phyloP scores from a whole-genome alignment of 2,113 vertebrate species.

The Bettongia penicillata region DNA sequence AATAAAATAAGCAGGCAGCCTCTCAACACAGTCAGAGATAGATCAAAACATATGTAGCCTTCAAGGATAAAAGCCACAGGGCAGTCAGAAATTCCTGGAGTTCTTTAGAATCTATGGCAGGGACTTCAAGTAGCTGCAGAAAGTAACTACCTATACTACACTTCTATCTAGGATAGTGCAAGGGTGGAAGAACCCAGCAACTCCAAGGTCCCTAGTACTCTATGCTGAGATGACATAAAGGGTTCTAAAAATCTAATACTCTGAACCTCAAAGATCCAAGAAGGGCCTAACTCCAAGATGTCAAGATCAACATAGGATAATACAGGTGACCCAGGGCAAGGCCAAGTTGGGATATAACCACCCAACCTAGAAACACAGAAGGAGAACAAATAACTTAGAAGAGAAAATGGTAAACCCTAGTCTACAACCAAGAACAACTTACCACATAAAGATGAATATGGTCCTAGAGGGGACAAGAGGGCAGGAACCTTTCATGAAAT shows the following conservation, averaged over 20 bases:
- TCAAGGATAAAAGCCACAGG: neutral
- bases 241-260: neutral
- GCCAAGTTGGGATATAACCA: neutral
- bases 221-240: neutral
- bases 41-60: neutral
- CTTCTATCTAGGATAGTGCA: neutral
- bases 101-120: neutral
- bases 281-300: too few species aligned
- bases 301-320: too few species aligned
- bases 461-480: too few species aligned
- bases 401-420: neutral
- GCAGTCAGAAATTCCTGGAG: neutral
- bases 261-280: neutral
- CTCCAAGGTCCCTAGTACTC: neutral
- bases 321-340: too few species aligned
- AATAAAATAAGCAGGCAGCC: neutral
- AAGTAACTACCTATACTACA: neutral
- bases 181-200: neutral
- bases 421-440: too few species aligned
- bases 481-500: too few species aligned
- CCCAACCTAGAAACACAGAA: neutral
- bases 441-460: too few species aligned
- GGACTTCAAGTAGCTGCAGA: neutral
- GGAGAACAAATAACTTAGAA: neutral
- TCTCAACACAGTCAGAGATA: neutral